Conservation (phyloP, 2,888 invertebrate genomes). For the Chloroclystis v-ata region DNA sequence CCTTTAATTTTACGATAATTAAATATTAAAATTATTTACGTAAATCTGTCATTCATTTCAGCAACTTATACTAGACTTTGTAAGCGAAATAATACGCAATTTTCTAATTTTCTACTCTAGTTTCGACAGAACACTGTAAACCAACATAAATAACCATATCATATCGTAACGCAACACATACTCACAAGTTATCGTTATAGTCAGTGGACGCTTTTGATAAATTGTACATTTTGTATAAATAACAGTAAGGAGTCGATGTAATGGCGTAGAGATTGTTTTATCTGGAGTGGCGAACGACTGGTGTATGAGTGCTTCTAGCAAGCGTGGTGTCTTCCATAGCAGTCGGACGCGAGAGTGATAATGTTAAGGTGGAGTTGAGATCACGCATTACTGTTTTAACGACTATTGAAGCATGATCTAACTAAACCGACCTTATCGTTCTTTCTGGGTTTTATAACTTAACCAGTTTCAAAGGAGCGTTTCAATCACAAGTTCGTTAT, state of each 20-base stretch:
- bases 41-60: too few relatives aligned
- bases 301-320: conserved; percentile 73
- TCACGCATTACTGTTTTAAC: conserved; percentile 6
- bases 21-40: too few relatives aligned
- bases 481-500: too few relatives aligned
- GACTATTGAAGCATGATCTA: too few relatives aligned
- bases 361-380: conserved; percentile 22
- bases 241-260: conserved; percentile 70
- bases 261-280: conserved; percentile 59
- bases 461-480: too few relatives aligned
- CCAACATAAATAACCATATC: conserved; percentile 39
- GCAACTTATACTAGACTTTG: too few relatives aligned
- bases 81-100: too few relatives aligned
- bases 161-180: conserved; percentile 49
- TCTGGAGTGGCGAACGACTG: conserved; percentile 68
- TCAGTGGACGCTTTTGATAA: conserved; percentile 66
- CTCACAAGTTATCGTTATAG: conserved; percentile 39
- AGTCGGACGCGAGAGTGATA: conserved; percentile 65
- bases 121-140: conserved; percentile 38
- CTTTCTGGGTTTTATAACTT: too few relatives aligned
- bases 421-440: too few relatives aligned
- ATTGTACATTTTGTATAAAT: conserved; percentile 76
- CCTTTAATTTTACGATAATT: too few relatives aligned
- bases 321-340: conserved; percentile 78
- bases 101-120: too few relatives aligned